A percentile compares a stretch with the other conserved stretches of the same genome.
Evolutionary conservation across 2,888 invertebrate species (phyloP).

Genomic region (Phasia obesa): DNA sequence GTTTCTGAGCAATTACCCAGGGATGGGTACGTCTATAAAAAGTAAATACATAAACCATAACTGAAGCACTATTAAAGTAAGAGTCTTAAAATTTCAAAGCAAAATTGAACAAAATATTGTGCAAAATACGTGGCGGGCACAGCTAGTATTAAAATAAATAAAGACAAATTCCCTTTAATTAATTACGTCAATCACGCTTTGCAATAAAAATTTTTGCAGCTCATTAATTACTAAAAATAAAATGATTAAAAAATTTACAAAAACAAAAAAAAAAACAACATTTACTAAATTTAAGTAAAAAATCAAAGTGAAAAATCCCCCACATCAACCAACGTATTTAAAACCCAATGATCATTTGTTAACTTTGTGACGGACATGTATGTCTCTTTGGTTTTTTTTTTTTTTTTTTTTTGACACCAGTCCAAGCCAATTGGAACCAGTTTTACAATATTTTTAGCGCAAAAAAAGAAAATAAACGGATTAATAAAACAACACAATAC

Average conservation of each 20-base stretch:
- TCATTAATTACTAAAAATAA: not conserved
- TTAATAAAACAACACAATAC: conserved; percentile 14
- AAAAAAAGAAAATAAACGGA: conserved; percentile 11
- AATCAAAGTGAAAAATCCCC: not conserved
- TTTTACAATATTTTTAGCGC: conserved; percentile 1
- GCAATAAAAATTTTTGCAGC: not conserved
- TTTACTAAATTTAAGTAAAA: conserved; percentile 1
- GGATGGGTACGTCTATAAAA: too few species aligned
- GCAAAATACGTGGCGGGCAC: too few species aligned
- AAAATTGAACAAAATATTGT: too few species aligned
- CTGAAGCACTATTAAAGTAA: too few species aligned
- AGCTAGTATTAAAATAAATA: too few species aligned
- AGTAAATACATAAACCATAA: too few species aligned
- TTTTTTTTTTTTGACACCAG: conserved; percentile 36
- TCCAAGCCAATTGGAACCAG: conserved; percentile 4
- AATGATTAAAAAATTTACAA: too few species aligned
- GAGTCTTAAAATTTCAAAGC: too few species aligned
- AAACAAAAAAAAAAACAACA: too few species aligned
- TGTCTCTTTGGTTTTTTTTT: conserved; percentile 29
- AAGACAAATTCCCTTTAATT: not conserved
- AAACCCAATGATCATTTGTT: conserved; percentile 1
- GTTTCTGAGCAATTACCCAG: too few species aligned
- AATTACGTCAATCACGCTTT: conserved; percentile 1
- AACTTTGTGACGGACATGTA: not conserved
- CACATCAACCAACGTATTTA: not conserved